Percentiles rank a stretch among this genome's conserved stretches.
Conservation (phyloP, 35 echinoderm and acorn worm species). For the Antedon bifida region DNA sequence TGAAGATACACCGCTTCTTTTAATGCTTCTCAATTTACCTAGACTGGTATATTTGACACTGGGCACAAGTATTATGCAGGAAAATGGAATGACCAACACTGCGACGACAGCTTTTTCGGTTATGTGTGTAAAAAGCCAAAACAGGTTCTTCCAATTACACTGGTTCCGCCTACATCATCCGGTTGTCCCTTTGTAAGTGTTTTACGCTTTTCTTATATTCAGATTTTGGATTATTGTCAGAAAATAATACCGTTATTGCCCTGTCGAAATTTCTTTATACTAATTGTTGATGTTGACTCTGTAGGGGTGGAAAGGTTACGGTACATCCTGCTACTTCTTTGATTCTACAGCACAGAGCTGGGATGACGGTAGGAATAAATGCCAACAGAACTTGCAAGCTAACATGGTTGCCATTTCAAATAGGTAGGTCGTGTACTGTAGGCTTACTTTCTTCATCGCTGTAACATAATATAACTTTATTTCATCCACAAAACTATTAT, state of each 20-base stretch:
- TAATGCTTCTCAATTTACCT: background rate
- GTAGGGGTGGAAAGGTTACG: background rate
- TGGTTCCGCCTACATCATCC: constrained; percentile 36
- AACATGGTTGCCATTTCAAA: background rate
- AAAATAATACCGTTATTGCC: too few species aligned
- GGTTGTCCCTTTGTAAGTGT: constrained; percentile 27
- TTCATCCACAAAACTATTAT: too few species aligned
- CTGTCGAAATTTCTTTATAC: too few species aligned
- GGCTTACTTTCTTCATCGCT: background rate
- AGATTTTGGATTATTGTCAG: too few species aligned
- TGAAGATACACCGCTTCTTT: too few species aligned
- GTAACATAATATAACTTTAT: too few species aligned
- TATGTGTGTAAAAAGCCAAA: constrained; percentile 47
- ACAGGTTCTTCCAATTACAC: constrained; percentile 18
- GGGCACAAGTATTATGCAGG: constrained; percentile 26
- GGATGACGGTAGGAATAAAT: background rate
- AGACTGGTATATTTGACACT: constrained; percentile 39
- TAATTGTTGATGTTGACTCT: background rate
- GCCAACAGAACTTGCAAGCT: background rate
- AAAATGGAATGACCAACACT: constrained; percentile 54
- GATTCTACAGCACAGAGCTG: background rate
- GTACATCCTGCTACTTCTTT: background rate
- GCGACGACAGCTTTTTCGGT: constrained; percentile 16
- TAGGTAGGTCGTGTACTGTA: background rate
- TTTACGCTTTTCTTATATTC: too few species aligned